Conservation (phyloP, 1,140 invertebrate genomes). For the Drosophila albomicans region DNA sequence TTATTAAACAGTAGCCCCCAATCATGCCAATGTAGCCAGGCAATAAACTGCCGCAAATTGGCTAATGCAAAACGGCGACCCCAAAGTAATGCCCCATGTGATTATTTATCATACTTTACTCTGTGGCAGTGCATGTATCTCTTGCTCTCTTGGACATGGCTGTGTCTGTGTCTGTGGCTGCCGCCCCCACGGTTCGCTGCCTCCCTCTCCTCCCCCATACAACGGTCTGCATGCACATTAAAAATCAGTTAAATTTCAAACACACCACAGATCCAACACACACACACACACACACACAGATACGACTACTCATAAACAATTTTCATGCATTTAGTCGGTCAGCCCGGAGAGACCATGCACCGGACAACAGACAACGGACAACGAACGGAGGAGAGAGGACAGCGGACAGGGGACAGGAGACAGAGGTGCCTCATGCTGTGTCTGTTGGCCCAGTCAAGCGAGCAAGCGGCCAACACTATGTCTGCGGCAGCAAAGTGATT, state of each 20-base stretch:
- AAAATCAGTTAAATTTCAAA: conserved; percentile 81
- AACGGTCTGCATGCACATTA: conserved; percentile 59
- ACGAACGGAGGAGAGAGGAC: neutral
- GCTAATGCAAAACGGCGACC: conserved; percentile 74
- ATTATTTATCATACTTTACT: conserved; percentile 62
- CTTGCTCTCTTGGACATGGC: neutral
- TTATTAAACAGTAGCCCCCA: conserved; percentile 83
- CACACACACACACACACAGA: conserved; percentile 41
- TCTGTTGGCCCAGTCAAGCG: conserved; percentile 10
- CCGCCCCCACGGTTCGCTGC: conserved; percentile 55
- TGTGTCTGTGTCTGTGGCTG: conserved; percentile 1
- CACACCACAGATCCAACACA: conserved; percentile 43
- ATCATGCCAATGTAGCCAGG: conserved; percentile 70
- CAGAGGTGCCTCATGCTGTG: conserved; percentile 34
- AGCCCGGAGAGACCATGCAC: conserved; percentile 24
- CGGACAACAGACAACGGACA: neutral
- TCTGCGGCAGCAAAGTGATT: conserved; percentile 60
- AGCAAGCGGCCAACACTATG: conserved; percentile 1
- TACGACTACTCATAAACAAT: conserved; percentile 70
- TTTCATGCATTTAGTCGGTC: conserved; percentile 59
- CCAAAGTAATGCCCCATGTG: conserved; percentile 57
- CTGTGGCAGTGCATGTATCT: conserved; percentile 8
- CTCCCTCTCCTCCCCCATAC: conserved; percentile 8
- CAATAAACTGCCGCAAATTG: conserved; percentile 82
- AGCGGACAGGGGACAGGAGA: too few species aligned